Conservation (phyloP, 1,140 invertebrate genomes). For the Cyclargus thomasi region DNA sequence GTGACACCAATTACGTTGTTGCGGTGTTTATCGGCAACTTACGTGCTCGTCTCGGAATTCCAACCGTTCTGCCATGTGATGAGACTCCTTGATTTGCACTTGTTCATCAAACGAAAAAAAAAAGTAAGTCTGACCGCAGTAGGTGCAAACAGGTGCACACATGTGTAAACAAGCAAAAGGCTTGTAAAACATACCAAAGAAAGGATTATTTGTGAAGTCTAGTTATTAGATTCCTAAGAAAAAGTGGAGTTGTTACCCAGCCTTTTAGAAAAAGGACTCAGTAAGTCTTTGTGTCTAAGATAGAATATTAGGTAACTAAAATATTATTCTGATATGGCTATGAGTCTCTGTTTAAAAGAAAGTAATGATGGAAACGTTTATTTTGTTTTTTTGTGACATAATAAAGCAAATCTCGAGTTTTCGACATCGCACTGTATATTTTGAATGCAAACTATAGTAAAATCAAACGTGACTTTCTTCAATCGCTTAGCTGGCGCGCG, state of each 20-base stretch:
- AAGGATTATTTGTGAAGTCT: too few species aligned
- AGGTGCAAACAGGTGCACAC: too few species aligned
- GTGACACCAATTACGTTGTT: conserved; percentile 2
- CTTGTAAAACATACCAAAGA: too few species aligned
- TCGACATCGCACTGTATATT: not conserved
- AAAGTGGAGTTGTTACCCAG: not conserved
- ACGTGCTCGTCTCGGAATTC: not conserved
- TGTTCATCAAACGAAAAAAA: not conserved
- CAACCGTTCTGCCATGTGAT: not conserved
- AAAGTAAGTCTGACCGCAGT: too few species aligned
- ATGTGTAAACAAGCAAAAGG: too few species aligned
- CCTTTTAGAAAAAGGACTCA: not conserved
- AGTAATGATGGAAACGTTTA: too few species aligned
- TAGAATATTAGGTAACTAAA: too few species aligned
- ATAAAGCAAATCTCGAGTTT: too few species aligned
- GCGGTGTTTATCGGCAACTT: conserved; percentile 1
- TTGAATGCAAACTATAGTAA: not conserved
- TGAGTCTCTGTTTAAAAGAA: too few species aligned
- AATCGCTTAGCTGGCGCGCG: not conserved
- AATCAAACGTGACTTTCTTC: not conserved
- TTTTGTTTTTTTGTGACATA: too few species aligned
- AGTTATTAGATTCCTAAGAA: not conserved
- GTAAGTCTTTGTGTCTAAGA: not conserved
- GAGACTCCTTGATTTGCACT: not conserved
- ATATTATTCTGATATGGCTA: too few species aligned